Percentiles rank a stretch among this genome's conserved stretches.
Evolutionary conservation across 2,888 invertebrate species (phyloP).

Genomic region (Onthophagus sagittarius): DNA sequence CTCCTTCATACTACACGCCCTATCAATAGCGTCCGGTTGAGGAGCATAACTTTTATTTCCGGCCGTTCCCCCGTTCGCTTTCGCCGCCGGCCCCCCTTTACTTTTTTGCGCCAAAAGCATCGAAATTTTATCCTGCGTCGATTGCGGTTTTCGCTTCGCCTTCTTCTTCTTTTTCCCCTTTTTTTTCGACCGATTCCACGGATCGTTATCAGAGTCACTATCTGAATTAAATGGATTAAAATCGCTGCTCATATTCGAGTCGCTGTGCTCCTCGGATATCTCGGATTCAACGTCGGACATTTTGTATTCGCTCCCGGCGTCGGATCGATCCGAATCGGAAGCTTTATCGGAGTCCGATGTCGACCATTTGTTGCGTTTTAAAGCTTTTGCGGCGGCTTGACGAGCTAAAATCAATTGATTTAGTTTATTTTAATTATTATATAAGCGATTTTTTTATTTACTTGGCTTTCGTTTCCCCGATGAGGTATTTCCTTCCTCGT

Average conservation of each 20-base stretch:
- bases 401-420: slow-evolving; percentile 45
- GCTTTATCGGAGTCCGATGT: slow-evolving; percentile 63
- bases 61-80: slow-evolving; percentile 41
- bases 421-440: background rate
- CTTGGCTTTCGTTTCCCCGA: slow-evolving; percentile 58
- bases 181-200: slow-evolving; percentile 44
- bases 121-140: slow-evolving; percentile 77
- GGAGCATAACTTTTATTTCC: slow-evolving; percentile 54
- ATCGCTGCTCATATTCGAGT: slow-evolving; percentile 70
- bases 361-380: slow-evolving; percentile 59
- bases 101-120: slow-evolving; percentile 57
- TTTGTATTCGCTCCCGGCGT: slow-evolving; percentile 55
- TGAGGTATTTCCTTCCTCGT: slow-evolving; percentile 40
- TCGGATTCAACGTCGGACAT: slow-evolving; percentile 51
- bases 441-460: slow-evolving; percentile 33
- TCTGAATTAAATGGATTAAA: slow-evolving; percentile 91
- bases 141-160: slow-evolving; percentile 39
- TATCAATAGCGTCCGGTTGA: slow-evolving; percentile 80
- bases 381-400: slow-evolving; percentile 57
- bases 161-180: slow-evolving; percentile 41
- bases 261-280: slow-evolving; percentile 53
- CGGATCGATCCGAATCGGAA: slow-evolving; percentile 54
- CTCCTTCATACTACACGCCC: slow-evolving; percentile 90
- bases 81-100: slow-evolving; percentile 41
- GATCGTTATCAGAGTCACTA: slow-evolving; percentile 75